A percentile compares a stretch with the other conserved stretches of the same genome.
These are phyloP conservation scores for Eretmochelys imbricata DNA, from an alignment of 2,113 vertebrate genomes.

Conservation along the genomic window DNA sequence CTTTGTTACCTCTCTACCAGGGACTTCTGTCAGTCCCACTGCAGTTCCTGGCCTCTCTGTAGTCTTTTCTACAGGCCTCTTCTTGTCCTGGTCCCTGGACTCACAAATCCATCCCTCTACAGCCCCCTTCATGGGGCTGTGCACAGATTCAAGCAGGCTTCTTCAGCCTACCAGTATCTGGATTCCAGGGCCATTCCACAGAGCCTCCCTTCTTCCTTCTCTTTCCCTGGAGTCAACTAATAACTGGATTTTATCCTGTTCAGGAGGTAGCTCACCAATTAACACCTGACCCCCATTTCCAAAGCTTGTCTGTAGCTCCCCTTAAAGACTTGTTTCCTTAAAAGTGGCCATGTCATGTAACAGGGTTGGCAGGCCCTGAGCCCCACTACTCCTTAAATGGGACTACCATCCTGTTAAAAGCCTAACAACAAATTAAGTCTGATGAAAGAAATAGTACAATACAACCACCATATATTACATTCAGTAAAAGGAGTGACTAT, in stretches of 20 bases:
- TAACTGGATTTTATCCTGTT: not conserved
- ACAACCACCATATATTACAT: not conserved
- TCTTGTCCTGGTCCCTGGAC: not conserved
- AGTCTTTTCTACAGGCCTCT: not conserved
- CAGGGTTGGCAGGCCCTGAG: not conserved
- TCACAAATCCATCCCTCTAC: not conserved
- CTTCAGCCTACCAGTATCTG: not conserved
- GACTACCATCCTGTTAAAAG: not conserved
- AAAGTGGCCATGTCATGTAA: not conserved
- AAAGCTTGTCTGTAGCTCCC: not conserved
- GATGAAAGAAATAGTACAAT: not conserved
- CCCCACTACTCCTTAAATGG: not conserved
- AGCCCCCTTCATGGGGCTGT: not conserved
- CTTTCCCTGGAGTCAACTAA: not conserved
- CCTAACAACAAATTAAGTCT: not conserved
- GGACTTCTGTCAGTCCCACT: not conserved
- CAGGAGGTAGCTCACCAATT: not conserved
- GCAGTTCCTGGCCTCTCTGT: not conserved
- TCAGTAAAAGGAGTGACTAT: not conserved
- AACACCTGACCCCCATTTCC: not conserved
- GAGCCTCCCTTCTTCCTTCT: not conserved
- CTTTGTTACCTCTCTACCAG: not conserved
- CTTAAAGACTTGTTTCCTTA: not conserved
- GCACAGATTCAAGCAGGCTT: not conserved
- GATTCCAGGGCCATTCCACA: not conserved